Base-by-base conservation (phyloP, 2,888 invertebrate genomes). In the Melipona bicolor region DNA sequence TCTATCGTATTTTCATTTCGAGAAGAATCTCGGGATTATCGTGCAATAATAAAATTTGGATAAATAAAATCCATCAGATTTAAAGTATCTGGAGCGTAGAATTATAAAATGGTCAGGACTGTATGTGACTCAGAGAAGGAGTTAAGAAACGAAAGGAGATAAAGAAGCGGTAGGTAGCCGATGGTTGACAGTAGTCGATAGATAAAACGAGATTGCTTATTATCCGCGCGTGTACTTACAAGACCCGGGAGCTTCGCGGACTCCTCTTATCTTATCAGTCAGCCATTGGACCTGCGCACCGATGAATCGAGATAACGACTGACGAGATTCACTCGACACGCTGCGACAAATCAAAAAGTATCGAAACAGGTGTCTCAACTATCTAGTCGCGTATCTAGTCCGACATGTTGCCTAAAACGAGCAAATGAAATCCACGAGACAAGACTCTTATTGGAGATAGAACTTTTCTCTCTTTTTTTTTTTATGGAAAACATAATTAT, bases 131-230 rank as follows among this genome's bases (percentile, higher is more conserved):
- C 61, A 59, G 68, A 65, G 32, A 4, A 32, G 49, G 61, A 19
- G 52, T 17, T 32, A 49, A 43, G 27, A 77, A 68, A 59, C 52
- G 21, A 17, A 13, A 52, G 43, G 36, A 77, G 68, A 62, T 71
- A 71, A 61, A 50, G 54, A 74, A 32, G 64, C 65, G 67, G 11
- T 62, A 21, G 15, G 15, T n/a, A n/a, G 56, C 13, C 64, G 36
- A 43, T 50, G 59, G 70, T 77, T 67, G 50, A 80, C 81, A 59
- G 84, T 84, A 81, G 85, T 85, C 61, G n/a, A 67, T 72, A 84
- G 85, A 85, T 85, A 85, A 81, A 77, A 9, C 32, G 72, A 72
- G 84, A 84, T 81, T 85, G 81, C 84, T 77, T 85, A 84, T 77
- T 68, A 74, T 81, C 75, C 79, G 79, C 83, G 79, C 79, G 75